Conservation (phyloP, 1,140 invertebrate genomes). For the Octopus bimaculoides region DNA sequence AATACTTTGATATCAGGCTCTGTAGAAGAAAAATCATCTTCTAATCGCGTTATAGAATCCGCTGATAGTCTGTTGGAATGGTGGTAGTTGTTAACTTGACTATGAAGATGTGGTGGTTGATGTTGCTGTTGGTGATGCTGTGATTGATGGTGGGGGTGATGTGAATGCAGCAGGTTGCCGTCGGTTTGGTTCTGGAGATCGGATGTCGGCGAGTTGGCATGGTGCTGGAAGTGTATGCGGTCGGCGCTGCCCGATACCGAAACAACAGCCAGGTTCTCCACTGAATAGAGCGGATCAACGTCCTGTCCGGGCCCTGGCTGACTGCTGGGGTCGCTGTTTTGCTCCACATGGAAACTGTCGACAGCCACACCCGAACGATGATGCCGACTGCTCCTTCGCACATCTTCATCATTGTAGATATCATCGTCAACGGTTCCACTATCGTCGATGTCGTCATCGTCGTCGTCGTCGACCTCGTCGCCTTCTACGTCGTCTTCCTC, state of each 20-base stretch:
- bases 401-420: neutral
- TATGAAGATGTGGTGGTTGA: too few species aligned
- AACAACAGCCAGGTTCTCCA: neutral
- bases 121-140: neutral
- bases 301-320: neutral
- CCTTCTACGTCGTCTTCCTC: too few species aligned
- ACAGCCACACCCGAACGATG: neutral
- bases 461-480: neutral
- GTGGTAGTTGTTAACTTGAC: neutral
- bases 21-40: neutral
- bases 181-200: neutral
- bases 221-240: neutral
- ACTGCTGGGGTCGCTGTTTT: neutral
- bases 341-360: too few species aligned
- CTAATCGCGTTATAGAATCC: neutral
- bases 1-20: constrained; percentile 1
- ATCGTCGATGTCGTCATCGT: neutral
- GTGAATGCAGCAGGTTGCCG: neutral
- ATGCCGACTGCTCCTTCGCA: neutral
- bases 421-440: neutral
- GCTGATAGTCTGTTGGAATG: neutral
- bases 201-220: neutral
- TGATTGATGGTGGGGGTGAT: neutral
- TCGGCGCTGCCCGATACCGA: neutral
- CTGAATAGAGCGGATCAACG: neutral